phyloP scores from a whole-genome alignment of 2,113 vertebrate species.

The Python bivittatus region DNA sequence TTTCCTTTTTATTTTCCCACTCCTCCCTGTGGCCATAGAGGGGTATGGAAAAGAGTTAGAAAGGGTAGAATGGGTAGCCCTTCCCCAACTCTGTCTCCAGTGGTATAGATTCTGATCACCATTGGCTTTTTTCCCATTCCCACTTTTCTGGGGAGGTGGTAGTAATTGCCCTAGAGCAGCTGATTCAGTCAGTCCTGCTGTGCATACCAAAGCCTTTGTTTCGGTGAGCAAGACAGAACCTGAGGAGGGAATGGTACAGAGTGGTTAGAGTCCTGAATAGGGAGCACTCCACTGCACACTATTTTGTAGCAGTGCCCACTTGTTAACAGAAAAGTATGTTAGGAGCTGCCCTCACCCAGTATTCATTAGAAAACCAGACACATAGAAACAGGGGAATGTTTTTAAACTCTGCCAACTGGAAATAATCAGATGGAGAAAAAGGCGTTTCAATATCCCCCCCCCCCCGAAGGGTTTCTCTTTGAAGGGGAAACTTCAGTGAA shows the following conservation, averaged over 20 bases:
- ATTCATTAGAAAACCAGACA: background rate
- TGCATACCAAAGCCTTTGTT: background rate
- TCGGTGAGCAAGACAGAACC: background rate
- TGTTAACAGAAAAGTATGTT: background rate
- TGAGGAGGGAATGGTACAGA: background rate
- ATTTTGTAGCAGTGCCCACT: background rate
- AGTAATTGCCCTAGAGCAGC: background rate
- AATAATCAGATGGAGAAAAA: background rate
- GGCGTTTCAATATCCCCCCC: background rate
- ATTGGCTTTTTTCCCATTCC: accelerated
- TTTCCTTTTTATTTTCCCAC: background rate
- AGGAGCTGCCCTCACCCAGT: too few relatives aligned
- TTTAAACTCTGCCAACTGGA: background rate
- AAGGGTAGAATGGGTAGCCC: background rate
- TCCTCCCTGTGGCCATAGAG: background rate
- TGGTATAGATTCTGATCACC: background rate
- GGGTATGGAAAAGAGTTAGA: background rate
- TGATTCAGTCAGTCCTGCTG: background rate
- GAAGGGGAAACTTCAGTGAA: background rate
- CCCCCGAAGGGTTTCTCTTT: background rate
- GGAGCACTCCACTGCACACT: background rate
- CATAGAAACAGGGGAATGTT: background rate
- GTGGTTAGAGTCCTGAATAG: background rate
- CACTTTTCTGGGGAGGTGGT: background rate
- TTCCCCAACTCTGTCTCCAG: background rate